phyloP scores from a whole-genome alignment of 2,888 invertebrate genomes.

The Rugalucina vietnamica region DNA sequence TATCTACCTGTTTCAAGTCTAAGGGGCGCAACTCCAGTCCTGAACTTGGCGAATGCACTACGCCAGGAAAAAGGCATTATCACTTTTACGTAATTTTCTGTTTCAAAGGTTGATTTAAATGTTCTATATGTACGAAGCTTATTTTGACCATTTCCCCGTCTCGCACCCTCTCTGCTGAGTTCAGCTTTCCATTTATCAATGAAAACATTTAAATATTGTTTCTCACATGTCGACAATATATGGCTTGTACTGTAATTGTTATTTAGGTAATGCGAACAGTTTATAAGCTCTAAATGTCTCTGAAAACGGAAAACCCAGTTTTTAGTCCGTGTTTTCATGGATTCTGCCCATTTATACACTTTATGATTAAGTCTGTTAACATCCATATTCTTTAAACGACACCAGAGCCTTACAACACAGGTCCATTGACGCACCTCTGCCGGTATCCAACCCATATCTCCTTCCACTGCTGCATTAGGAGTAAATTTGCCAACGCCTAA shows the following conservation, averaged over 20 bases:
- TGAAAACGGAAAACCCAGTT: background rate
- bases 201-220: background rate
- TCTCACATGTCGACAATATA: background rate
- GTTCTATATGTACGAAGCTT: background rate
- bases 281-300: background rate
- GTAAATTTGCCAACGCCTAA: background rate
- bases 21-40: background rate
- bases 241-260: background rate
- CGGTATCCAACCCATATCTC: conserved; percentile 21
- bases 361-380: background rate
- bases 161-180: background rate
- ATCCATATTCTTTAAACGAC: background rate
- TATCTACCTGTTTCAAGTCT: conserved; percentile 14
- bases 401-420: background rate
- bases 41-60: background rate
- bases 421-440: background rate
- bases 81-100: background rate
- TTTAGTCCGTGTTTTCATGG: background rate
- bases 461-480: conserved; percentile 14
- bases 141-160: background rate
- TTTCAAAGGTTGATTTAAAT: conserved; percentile 11
- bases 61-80: background rate
- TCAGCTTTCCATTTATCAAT: background rate
- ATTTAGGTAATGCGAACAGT: background rate
- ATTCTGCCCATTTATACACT: background rate